Evolutionary conservation across 2,888 invertebrate genomes (phyloP).

Genomic region (Hemithea aestivaria): DNA sequence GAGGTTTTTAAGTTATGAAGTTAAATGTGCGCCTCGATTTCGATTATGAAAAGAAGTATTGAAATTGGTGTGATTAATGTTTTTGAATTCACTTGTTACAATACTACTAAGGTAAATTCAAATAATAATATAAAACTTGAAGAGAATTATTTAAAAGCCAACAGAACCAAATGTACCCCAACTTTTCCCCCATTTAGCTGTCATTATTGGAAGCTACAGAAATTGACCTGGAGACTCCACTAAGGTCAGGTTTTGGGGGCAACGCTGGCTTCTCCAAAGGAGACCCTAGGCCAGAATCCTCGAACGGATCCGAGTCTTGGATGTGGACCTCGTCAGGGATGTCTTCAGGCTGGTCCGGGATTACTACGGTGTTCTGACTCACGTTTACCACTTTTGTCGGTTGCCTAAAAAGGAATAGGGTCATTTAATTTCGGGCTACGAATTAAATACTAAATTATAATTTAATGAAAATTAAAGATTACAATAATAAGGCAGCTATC

Average conservation of each 20-base stretch:
- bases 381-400: slow-evolving; percentile 8
- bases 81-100: too few species aligned
- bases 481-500: too few species aligned
- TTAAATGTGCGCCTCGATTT: too few species aligned
- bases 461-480: background rate
- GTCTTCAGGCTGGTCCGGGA: slow-evolving; percentile 7
- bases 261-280: slow-evolving; percentile 47
- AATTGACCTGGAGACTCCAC: slow-evolving; percentile 18
- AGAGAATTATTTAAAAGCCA: too few species aligned
- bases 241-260: slow-evolving; percentile 55
- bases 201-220: slow-evolving; percentile 20
- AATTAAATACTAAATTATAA: background rate
- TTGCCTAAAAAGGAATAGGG: too few species aligned
- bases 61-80: too few species aligned
- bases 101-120: too few species aligned
- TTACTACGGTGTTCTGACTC: slow-evolving; percentile 8
- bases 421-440: slow-evolving; percentile 16
- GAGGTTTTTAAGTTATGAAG: too few species aligned
- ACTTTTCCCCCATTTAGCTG: background rate
- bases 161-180: too few species aligned
- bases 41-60: too few species aligned
- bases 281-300: slow-evolving; percentile 28
- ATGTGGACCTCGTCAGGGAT: slow-evolving; percentile 2
- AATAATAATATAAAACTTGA: too few species aligned
- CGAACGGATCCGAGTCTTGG: slow-evolving; percentile 14